A percentile compares a stretch with the other conserved stretches of the same genome.
Conservation (phyloP, 2,888 invertebrate species). For the Brassicogethes aeneus region DNA sequence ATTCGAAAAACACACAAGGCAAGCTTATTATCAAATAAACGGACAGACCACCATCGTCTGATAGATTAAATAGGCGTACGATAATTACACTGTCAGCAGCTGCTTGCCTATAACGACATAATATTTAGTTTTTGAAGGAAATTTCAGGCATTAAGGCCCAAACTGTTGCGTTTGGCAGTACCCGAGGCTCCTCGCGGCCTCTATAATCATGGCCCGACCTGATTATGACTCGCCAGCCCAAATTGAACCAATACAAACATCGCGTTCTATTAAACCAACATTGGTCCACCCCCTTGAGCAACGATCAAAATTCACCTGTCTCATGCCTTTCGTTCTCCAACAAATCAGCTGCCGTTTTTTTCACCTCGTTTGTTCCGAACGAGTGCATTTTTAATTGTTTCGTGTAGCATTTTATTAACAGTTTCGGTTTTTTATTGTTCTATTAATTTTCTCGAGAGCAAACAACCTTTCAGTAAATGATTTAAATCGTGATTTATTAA, state of each 20-base stretch:
- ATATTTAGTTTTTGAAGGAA: constrained; percentile 3
- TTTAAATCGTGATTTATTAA: too few species aligned
- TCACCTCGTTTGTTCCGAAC: constrained; percentile 5
- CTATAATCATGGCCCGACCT: constrained; percentile 30
- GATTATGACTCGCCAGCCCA: constrained; percentile 28
- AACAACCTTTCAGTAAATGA: too few species aligned
- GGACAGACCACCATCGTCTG: constrained; percentile 2
- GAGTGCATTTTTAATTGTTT: not conserved
- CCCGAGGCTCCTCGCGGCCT: constrained; percentile 12
- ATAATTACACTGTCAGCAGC: constrained; percentile 20
- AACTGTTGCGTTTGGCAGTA: constrained; percentile 8
- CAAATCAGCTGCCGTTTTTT: constrained; percentile 33
- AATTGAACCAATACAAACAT: constrained; percentile 36
- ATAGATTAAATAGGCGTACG: constrained; percentile 15
- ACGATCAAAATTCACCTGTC: constrained; percentile 29
- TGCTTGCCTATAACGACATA: constrained; percentile 6
- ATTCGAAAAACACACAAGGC: not conserved
- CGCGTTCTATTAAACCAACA: constrained; percentile 34
- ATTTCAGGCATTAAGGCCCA: not conserved
- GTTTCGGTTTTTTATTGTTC: not conserved
- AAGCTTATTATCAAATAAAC: not conserved
- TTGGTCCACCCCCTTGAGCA: constrained; percentile 23
- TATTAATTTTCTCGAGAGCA: not conserved
- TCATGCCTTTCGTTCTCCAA: constrained; percentile 25
- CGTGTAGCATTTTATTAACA: not conserved